Evolutionary conservation across 2,888 invertebrate genomes (phyloP).

Genomic region (Anticlea derivata): DNA sequence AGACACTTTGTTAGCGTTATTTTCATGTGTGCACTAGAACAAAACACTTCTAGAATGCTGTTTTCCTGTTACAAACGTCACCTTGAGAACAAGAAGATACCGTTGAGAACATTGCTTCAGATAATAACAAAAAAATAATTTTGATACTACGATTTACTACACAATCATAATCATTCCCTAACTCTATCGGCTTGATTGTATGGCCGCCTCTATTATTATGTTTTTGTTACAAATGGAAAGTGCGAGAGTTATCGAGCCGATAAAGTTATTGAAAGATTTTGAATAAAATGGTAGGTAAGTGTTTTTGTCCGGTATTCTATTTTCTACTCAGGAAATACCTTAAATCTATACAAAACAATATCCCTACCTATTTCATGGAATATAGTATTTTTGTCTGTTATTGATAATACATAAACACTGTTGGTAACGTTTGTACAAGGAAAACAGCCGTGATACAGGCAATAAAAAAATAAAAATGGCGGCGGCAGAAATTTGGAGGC

Average conservation of each 20-base stretch:
- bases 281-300: no score
- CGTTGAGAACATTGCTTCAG: no score
- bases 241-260: no score
- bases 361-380: background rate
- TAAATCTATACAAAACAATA: background rate
- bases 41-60: conserved; percentile 18
- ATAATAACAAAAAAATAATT: no score
- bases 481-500: conserved; percentile 84
- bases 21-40: conserved; percentile 16
- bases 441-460: conserved; percentile 63
- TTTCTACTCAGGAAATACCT: background rate
- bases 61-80: conserved; percentile 20
- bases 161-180: no score
- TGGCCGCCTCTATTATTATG: no score
- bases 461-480: conserved; percentile 65
- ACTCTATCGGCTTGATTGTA: no score
- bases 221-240: no score
- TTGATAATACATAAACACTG: conserved; percentile 84
- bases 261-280: no score
- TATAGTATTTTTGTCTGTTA: conserved; percentile 11
- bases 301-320: background rate
- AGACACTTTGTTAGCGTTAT: conserved; percentile 12
- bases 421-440: conserved; percentile 81
- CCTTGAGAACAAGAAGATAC: background rate
- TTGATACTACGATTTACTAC: no score